Evolutionary conservation across 2,797 vertebrate genomes (phyloP), one percentile per base, ranked within the genome.

Genomic region (Poeciliopsis paucimaculata): DNA sequence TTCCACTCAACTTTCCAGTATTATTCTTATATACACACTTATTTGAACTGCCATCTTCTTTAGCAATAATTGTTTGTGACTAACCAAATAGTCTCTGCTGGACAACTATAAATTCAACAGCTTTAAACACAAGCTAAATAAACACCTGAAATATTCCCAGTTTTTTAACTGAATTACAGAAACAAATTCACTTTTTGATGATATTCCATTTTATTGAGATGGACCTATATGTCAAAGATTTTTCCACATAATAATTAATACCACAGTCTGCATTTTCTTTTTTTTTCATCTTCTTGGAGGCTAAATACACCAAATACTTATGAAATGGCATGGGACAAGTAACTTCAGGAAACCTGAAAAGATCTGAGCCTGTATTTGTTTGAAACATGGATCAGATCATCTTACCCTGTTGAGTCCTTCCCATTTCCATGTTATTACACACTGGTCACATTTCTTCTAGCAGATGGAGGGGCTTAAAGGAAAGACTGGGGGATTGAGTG

Each of bases 371-470:
- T 18, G 31, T 90, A 31, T 12, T 79, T 72, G 83, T 88, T 88
- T 60, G 11, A 51, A 72, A 72, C 77, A 2, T 80, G 74, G 15
- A 66, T 76, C 26, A 78, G 45, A 86, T 84, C 39, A 79, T 76
- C 51, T 78, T 46, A 81, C 64, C 43, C 73, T n/a, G 55, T 76
- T 72, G 47, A 66, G 49, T 41, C 13, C 45, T 72, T 72, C 72
- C 84, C 39, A 85, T 86, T 55, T 79, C 47, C 62, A 72, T 73
- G 68, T 41, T 75, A 79, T 87, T 83, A 78, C 82, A 82, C 72
- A 74, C 72, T 71, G 64, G 71, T 86, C 77, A 72, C 72, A 82
- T 64, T 72, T 43, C 43, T 72, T 46, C 45, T 51, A 55, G 39
- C 60, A 66, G n/a, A 47, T 76, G 66, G 41, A 83, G n/a, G 18